These are phyloP conservation scores for Salvelinus fontinalis DNA, from an alignment of 2,113 vertebrate species.

Conservation along the genomic window DNA sequence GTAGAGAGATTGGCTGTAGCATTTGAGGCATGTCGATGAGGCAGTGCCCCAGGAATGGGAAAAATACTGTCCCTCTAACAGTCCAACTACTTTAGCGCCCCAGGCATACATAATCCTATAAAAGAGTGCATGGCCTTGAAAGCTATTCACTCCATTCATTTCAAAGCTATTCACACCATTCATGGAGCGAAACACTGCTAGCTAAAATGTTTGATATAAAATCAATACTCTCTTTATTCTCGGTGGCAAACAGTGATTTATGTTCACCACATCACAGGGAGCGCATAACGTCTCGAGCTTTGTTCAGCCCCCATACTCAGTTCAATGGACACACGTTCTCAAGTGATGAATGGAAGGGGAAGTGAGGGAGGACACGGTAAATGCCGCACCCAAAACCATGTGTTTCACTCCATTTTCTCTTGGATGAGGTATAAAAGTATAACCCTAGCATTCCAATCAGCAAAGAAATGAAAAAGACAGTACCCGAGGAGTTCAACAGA, in stretches of 20 bases:
- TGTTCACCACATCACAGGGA: slow-evolving; percentile 57
- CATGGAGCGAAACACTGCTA: slow-evolving; percentile 37
- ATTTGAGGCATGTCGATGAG: slow-evolving; percentile 2
- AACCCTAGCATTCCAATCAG: background rate
- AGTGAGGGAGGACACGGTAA: slow-evolving; percentile 57
- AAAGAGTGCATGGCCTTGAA: slow-evolving; percentile 6
- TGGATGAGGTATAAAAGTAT: slow-evolving; percentile 34
- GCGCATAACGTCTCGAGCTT: slow-evolving; percentile 54
- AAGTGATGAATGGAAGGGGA: slow-evolving; percentile 73
- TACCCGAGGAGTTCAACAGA: background rate
- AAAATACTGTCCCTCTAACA: slow-evolving; percentile 11
- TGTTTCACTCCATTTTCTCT: slow-evolving; percentile 36
- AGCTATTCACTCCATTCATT: slow-evolving; percentile 12
- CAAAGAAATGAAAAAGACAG: slow-evolving; percentile 11
- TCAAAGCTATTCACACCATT: slow-evolving; percentile 45
- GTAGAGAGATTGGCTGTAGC: slow-evolving; percentile 19
- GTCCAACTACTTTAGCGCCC: slow-evolving; percentile 1
- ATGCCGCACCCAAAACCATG: slow-evolving; percentile 37
- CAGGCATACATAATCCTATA: background rate
- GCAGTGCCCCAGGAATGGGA: slow-evolving; percentile 15
- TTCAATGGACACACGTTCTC: too few relatives aligned
- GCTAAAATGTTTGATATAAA: slow-evolving; percentile 54
- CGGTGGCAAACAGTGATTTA: slow-evolving; percentile 62
- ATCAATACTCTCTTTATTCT: slow-evolving; percentile 59
- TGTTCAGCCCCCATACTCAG: slow-evolving; percentile 45